Evolutionary conservation across 2,888 invertebrate genomes (phyloP).

Genomic region (Eucera pruinosa): DNA sequence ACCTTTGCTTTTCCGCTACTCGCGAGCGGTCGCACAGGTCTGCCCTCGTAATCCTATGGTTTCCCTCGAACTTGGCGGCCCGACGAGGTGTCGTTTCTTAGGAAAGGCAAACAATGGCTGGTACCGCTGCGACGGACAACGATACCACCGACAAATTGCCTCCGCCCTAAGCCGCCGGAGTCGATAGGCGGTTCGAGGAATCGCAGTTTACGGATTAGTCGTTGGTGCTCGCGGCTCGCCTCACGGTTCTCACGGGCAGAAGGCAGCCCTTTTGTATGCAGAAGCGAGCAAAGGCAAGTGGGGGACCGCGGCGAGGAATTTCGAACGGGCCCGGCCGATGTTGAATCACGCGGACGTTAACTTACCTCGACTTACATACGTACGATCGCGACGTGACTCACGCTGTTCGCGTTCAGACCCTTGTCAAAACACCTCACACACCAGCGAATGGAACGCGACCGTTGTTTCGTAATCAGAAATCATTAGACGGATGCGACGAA

Average conservation of each 20-base stretch:
- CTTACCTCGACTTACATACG: slow-evolving; percentile 5
- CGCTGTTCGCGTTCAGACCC: slow-evolving; percentile 7
- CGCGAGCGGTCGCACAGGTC: background rate
- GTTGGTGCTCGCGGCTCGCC: slow-evolving; percentile 12
- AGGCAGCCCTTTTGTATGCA: slow-evolving; percentile 60
- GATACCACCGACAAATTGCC: slow-evolving; percentile 18
- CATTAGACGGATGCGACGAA: slow-evolving; percentile 4
- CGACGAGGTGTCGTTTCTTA: background rate
- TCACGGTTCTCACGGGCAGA: slow-evolving; percentile 60
- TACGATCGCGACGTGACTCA: slow-evolving; percentile 56
- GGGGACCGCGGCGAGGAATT: slow-evolving; percentile 61
- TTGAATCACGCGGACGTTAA: slow-evolving; percentile 59
- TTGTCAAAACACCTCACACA: background rate
- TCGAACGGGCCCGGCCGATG: slow-evolving; percentile 54
- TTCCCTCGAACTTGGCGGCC: background rate
- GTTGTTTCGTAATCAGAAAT: slow-evolving; percentile 39
- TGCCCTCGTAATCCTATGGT: slow-evolving; percentile 10
- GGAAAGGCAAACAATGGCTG: slow-evolving; percentile 8
- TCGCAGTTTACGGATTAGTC: slow-evolving; percentile 28
- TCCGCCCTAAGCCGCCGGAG: background rate
- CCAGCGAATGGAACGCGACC: slow-evolving; percentile 32
- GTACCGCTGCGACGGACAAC: slow-evolving; percentile 8
- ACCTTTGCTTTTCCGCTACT: background rate
- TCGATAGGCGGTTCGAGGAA: background rate
- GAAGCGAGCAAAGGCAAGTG: slow-evolving; percentile 33